Evolutionary conservation across 2,888 invertebrate genomes (phyloP), one percentile per base, ranked within the genome.

Genomic region (Netelia inedita): DNA sequence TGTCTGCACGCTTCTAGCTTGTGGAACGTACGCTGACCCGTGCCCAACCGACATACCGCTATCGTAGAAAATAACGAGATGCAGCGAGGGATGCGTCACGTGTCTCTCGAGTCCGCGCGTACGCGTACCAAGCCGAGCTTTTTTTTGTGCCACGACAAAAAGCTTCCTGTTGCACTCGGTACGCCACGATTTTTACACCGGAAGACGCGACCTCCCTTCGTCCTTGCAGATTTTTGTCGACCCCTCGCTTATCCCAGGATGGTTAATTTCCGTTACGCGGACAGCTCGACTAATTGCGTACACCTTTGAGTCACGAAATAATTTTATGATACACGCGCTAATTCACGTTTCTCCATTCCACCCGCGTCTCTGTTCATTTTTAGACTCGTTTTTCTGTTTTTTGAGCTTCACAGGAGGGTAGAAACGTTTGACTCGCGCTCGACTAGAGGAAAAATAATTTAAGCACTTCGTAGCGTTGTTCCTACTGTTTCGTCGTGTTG

Each of bases 21-120:
- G 59, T 35, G 76, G 74, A 28, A 74, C 73, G 71, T 81, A 78
- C 41, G 21, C 73, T 82, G 81, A 85, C 78, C 84, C 74, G 21
- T 55, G 73, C 63, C 73, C 75, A 81, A 65, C 55, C 21, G 50
- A 21, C 69, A 73, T 65, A 19, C 21, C 16, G 68, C 59, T 74
- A 78, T 78, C 50, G 28, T 55, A 41, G 53, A 65, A 85, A 85
- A 85, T 85, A 79, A 81, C 73, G 81, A 81, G 79, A 79, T 74
- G 43, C 43, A 71, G 41, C 79, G 16, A 53, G 71, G 9, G 57
- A 21, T 21, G 21, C 23, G 23, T 66, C n/a, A 11, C 19, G 35
- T 41, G 6, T n/a, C 65, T 2, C 65, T n/a, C 65, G 9, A 46
- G 46, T 10, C 1, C 46, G 46, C 14, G 46, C 11, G 3, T 19